Conservation (phyloP, 2,888 invertebrate species). For the Tenthredo scrophulariae region DNA sequence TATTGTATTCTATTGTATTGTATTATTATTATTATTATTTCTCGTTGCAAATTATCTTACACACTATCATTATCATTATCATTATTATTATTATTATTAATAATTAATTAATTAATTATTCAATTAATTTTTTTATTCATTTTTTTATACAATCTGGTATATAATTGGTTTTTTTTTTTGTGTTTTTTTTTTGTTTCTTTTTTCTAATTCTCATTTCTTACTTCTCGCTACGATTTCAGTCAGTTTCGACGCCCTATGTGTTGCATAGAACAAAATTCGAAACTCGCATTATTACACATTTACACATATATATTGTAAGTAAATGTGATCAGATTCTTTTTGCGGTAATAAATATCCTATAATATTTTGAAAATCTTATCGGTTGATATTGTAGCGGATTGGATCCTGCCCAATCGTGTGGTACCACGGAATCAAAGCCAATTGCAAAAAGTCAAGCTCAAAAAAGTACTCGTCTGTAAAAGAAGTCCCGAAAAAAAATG, state of each 20-base stretch:
- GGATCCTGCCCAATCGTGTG: conserved; percentile 41
- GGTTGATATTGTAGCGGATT: conserved; percentile 1
- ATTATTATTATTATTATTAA: not conserved
- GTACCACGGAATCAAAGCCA: not conserved
- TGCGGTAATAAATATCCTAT: conserved; percentile 35
- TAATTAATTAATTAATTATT: not conserved
- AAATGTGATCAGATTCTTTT: conserved; percentile 14
- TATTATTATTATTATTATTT: not conserved
- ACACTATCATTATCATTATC: not conserved
- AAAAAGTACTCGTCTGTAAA: not conserved
- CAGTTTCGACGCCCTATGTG: not conserved
- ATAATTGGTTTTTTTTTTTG: not conserved
- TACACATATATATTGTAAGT: not conserved
- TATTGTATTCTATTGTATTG: not conserved
- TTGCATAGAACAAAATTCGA: not conserved
- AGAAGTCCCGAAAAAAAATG: not conserved
- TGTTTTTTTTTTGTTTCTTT: not conserved
- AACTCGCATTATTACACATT: not conserved
- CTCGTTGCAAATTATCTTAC: conserved; percentile 4
- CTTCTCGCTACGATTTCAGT: not conserved
- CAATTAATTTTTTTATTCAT: not conserved
- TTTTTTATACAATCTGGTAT: not conserved
- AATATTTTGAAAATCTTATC: not conserved
- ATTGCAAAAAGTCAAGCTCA: conserved; percentile 19
- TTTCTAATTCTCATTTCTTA: not conserved